Percentiles rank a stretch among this genome's conserved stretches.
Conservation (phyloP, 2,113 vertebrate genomes). For the Paraplagusia blochii region DNA sequence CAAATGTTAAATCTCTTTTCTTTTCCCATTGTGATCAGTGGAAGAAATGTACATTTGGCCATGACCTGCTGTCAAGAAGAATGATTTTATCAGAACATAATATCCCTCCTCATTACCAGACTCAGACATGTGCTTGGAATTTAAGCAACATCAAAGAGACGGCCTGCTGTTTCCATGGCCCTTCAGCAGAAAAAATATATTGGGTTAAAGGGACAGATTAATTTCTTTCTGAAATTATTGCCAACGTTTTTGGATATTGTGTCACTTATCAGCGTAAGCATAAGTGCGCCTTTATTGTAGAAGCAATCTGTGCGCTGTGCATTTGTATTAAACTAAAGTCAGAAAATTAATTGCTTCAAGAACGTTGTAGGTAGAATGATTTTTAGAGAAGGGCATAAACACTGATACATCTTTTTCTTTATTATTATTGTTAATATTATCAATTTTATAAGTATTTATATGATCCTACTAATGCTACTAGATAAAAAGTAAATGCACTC, state of each 20-base stretch:
- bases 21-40: slow-evolving; percentile 20
- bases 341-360: too few species aligned
- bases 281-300: not conserved
- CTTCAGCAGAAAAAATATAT: slow-evolving; percentile 31
- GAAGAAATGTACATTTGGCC: slow-evolving; percentile 6
- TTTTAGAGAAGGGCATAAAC: too few species aligned
- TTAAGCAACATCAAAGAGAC: slow-evolving; percentile 51
- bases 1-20: not conserved
- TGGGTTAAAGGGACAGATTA: slow-evolving; percentile 15
- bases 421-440: too few species aligned
- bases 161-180: slow-evolving; percentile 37
- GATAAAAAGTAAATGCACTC: too few species aligned
- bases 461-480: too few species aligned
- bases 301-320: too few species aligned
- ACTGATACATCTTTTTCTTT: too few species aligned
- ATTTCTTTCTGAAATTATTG: slow-evolving; percentile 39
- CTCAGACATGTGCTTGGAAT: slow-evolving; percentile 32
- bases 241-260: slow-evolving; percentile 14
- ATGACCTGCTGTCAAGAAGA: slow-evolving; percentile 48
- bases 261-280: not conserved
- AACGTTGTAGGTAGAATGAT: too few species aligned
- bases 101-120: slow-evolving; percentile 48
- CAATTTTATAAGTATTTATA: too few species aligned
- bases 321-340: too few species aligned
- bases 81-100: slow-evolving; percentile 49